Evolutionary conservation across 2,888 invertebrate genomes (phyloP).

Genomic region (Unio delphinus): DNA sequence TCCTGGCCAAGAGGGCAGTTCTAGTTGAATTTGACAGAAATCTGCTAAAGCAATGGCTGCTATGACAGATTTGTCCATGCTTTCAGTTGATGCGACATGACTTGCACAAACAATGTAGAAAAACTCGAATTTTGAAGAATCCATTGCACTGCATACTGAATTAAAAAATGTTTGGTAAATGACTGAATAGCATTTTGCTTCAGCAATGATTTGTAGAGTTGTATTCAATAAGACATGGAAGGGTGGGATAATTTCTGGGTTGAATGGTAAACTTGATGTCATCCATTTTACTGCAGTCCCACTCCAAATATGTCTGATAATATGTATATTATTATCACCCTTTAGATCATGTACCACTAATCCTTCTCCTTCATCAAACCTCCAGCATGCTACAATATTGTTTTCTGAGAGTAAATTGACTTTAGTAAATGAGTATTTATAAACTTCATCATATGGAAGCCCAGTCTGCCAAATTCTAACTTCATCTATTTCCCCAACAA

Average conservation of each 20-base stretch:
- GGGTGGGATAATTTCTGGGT: constrained; percentile 7
- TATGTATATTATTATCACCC: constrained; percentile 13
- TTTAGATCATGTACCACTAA: constrained; percentile 14
- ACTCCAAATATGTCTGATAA: constrained; percentile 17
- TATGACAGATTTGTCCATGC: constrained; percentile 16
- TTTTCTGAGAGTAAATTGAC: neutral
- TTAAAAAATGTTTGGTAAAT: constrained; percentile 14
- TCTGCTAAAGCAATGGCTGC: constrained; percentile 23
- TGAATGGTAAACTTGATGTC: constrained; percentile 18
- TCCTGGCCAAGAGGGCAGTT: constrained; percentile 29
- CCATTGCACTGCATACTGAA: constrained; percentile 4
- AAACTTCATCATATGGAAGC: constrained; percentile 22
- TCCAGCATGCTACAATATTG: constrained; percentile 24
- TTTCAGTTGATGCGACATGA: constrained; percentile 29
- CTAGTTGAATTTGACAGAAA: constrained; percentile 12
- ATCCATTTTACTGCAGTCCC: constrained; percentile 17
- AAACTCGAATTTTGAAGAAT: constrained; percentile 13
- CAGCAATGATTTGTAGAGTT: constrained; percentile 9
- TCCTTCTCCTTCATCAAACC: constrained; percentile 39
- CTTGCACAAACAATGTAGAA: constrained; percentile 37
- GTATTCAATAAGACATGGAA: constrained; percentile 15
- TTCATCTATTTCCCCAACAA: constrained; percentile 37
- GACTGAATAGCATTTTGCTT: constrained; percentile 13
- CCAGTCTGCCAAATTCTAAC: constrained; percentile 36
- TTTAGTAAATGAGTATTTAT: constrained; percentile 6